phyloP scores from a whole-genome alignment of 2,888 invertebrate species.

The Petrolisthes cinctipes region DNA sequence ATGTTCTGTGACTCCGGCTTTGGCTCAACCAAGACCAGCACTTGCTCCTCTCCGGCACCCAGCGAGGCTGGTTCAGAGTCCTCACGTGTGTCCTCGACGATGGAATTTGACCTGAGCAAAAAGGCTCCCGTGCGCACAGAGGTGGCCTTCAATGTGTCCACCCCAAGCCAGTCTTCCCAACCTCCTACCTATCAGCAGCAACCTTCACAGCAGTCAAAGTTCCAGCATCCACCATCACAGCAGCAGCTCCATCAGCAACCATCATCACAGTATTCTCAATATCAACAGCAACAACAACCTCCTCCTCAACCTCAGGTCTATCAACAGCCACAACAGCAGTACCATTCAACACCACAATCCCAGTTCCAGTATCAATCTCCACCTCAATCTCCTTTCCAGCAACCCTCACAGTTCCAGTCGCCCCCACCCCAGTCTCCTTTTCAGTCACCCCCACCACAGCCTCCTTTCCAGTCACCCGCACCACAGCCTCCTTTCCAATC shows the following conservation, averaged over 20 bases:
- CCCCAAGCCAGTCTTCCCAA: conserved; percentile 33
- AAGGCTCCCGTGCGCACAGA: conserved; percentile 37
- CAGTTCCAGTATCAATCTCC: conserved; percentile 12
- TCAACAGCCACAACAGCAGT: not conserved
- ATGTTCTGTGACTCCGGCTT: conserved; percentile 62
- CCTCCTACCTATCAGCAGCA: conserved; percentile 21
- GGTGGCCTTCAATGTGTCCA: conserved; percentile 47
- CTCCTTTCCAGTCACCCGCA: not conserved
- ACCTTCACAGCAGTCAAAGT: not conserved
- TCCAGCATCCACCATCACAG: conserved; percentile 24
- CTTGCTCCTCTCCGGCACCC: conserved; percentile 62
- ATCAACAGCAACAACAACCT: not conserved
- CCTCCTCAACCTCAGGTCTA: not conserved
- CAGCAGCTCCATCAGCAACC: not conserved
- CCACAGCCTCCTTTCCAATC: conserved; percentile 5
- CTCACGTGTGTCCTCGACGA: conserved; percentile 55
- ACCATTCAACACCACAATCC: not conserved
- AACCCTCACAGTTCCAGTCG: not conserved
- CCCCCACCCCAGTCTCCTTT: not conserved
- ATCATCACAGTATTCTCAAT: not conserved
- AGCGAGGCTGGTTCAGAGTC: conserved; percentile 59
- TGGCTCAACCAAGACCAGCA: conserved; percentile 55
- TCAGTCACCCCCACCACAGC: conserved; percentile 7
- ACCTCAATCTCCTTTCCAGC: conserved; percentile 21
- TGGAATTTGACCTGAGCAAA: conserved; percentile 57